These are phyloP conservation scores for western clawed frog (Xenopus tropicalis) DNA, from an alignment of 2,113 vertebrate species.

Conservation along the genomic window DNA sequence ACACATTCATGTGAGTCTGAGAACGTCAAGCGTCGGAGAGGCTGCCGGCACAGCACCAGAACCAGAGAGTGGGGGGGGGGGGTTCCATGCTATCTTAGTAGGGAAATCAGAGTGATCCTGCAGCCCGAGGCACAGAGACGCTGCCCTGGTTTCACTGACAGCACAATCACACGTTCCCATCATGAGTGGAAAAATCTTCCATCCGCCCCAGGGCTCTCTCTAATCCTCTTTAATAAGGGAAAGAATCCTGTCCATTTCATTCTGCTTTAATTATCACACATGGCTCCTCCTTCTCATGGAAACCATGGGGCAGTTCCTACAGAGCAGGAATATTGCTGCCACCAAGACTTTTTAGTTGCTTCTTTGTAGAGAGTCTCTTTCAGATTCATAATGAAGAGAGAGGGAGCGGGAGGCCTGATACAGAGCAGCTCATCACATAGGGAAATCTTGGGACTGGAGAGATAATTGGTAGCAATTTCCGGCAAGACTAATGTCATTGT, in stretches of 20 bases:
- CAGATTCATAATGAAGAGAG: neutral
- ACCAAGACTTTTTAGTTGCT: neutral
- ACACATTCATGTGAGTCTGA: constrained; percentile 26
- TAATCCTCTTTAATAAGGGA: constrained; percentile 34
- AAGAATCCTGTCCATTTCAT: constrained; percentile 23
- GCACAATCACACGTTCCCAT: neutral
- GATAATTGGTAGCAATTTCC: constrained; percentile 38
- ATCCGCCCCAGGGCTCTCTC: constrained; percentile 11
- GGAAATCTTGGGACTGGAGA: neutral
- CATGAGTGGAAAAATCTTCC: neutral
- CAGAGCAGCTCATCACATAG: neutral
- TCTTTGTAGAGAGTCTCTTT: neutral
- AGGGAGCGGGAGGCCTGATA: neutral
- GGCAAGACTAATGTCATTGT: constrained; percentile 19
- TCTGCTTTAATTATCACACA: neutral
- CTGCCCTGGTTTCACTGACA: neutral
- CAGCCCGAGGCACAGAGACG: neutral
- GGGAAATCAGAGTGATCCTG: neutral
- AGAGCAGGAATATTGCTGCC: neutral
- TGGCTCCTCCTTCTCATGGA: neutral
- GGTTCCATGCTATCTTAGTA: neutral
- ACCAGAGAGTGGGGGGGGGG: neutral
- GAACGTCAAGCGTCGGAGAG: constrained; percentile 1
- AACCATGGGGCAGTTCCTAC: neutral
- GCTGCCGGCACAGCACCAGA: neutral